phyloP scores from a whole-genome alignment of 2,113 vertebrate species.

The Alexandromys fortis region DNA sequence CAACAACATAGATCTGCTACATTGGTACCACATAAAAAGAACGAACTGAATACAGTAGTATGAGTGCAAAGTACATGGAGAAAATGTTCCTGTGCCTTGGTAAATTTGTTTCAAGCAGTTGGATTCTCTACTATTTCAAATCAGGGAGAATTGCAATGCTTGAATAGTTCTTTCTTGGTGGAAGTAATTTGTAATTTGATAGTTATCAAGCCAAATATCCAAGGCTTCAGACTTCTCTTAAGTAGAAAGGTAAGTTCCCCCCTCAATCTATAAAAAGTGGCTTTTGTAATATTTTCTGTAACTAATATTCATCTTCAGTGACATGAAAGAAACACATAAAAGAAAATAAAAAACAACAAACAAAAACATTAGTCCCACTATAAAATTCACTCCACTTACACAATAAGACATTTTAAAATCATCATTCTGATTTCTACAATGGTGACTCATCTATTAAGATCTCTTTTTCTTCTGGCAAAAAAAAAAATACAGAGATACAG shows the following conservation, averaged over 20 bases:
- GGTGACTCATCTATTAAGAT: background rate
- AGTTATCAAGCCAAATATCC: slow-evolving; percentile 20
- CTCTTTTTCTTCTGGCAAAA: background rate
- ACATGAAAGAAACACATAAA: background rate
- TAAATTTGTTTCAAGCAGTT: slow-evolving; percentile 12
- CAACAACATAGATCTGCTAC: background rate
- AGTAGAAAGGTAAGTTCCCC: background rate
- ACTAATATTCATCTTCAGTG: background rate
- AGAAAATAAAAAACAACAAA: background rate
- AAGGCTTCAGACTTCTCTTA: background rate
- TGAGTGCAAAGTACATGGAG: background rate
- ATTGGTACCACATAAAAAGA: slow-evolving; percentile 31
- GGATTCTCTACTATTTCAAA: slow-evolving; percentile 21
- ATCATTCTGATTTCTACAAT: background rate
- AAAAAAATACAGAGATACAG: background rate
- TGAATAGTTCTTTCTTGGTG: slow-evolving; percentile 16
- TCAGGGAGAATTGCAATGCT: background rate
- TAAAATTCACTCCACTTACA: background rate
- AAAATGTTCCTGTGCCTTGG: background rate
- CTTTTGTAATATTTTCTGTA: background rate
- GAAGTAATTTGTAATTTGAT: background rate
- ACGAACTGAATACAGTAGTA: slow-evolving; percentile 10
- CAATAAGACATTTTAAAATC: background rate
- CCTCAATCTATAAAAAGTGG: background rate
- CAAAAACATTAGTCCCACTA: background rate